These are phyloP conservation scores for Ecdyonurus torrentis DNA, from an alignment of 2,888 invertebrate genomes.

Conservation along the genomic window DNA sequence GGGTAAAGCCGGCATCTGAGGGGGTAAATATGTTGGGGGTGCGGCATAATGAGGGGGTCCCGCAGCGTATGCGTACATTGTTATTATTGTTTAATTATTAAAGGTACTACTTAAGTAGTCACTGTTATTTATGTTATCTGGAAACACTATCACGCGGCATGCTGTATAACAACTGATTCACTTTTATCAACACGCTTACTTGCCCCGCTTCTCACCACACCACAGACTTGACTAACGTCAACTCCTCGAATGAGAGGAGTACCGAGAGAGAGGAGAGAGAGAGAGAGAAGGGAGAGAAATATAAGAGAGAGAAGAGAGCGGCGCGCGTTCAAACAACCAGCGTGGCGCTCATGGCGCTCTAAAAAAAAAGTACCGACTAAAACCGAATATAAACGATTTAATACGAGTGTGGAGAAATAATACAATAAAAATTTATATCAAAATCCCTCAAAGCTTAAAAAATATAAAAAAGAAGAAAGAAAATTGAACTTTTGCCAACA, in stretches of 20 bases:
- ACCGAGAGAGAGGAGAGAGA: neutral
- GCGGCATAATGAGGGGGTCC: conserved; percentile 30
- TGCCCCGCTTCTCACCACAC: neutral
- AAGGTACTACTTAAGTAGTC: no score
- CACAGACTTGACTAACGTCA: neutral
- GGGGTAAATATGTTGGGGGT: conserved; percentile 26
- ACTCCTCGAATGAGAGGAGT: neutral
- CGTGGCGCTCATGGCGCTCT: neutral
- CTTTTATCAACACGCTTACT: neutral
- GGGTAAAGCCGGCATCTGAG: conserved; percentile 21
- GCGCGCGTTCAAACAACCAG: neutral
- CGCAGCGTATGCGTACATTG: conserved; percentile 32
- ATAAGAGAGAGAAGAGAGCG: neutral
- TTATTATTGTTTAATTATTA: conserved; percentile 9
- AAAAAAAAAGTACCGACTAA: neutral
- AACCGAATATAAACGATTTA: neutral
- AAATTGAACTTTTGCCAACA: neutral
- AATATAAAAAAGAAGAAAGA: neutral
- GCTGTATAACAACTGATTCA: neutral
- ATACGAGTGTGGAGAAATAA: neutral
- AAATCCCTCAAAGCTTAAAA: neutral
- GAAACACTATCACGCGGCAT: neutral
- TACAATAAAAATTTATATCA: neutral
- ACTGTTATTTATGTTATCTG: neutral
- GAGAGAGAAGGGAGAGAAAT: neutral